These are phyloP conservation scores for Pycnonotus jocosus DNA, from an alignment of 2,113 vertebrate genomes.

Conservation along the genomic window DNA sequence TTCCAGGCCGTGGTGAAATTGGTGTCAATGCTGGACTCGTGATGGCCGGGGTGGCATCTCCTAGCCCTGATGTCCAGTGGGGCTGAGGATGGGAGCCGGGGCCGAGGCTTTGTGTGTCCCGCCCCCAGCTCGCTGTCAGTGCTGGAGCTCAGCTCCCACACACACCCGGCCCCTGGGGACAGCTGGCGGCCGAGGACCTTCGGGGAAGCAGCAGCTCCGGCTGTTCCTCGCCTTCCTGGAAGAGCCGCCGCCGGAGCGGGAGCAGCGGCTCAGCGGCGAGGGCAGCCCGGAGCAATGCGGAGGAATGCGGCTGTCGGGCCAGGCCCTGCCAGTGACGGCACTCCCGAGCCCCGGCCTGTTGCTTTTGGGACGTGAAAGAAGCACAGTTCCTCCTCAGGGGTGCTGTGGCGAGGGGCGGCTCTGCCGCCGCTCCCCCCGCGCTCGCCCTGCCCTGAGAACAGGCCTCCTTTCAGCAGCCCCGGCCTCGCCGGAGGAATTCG, in stretches of 20 bases:
- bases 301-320: not conserved
- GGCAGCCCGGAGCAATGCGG: not conserved
- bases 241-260: not conserved
- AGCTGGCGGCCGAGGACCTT: not conserved
- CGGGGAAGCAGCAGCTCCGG: not conserved
- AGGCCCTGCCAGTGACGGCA: not conserved
- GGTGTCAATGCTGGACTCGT: fast-evolving
- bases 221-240: not conserved
- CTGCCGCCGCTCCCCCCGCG: not conserved
- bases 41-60: fast-evolving
- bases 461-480: not conserved
- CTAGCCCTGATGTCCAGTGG: no score
- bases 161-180: not conserved
- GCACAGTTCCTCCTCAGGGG: not conserved
- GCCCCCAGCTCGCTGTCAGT: fast-evolving
- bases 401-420: not conserved
- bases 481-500: conserved; percentile 6
- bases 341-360: not conserved
- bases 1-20: fast-evolving
- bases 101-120: not conserved
- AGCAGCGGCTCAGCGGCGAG: not conserved
- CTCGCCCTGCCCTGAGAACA: not conserved
- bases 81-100: not conserved
- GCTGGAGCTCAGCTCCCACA: not conserved
- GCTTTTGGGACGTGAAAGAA: not conserved